These are phyloP conservation scores for Zootoca vivipara DNA, from an alignment of 2,113 vertebrate species.

Conservation along the genomic window DNA sequence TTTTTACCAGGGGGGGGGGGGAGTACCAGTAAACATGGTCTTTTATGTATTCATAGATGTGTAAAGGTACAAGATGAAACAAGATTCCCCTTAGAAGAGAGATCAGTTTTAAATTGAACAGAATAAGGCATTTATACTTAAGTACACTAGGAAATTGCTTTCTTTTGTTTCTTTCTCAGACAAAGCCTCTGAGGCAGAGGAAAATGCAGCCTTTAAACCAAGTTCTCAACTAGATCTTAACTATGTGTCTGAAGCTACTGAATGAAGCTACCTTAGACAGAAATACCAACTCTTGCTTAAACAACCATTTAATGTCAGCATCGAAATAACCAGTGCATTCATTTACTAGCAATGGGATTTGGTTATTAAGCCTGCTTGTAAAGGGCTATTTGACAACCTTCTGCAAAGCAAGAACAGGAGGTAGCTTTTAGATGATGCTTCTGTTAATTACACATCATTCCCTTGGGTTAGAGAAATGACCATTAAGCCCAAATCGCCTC, in stretches of 20 bases:
- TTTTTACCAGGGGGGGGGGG: neutral
- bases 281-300: neutral
- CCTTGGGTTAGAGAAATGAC: neutral
- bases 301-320: slow-evolving; percentile 1
- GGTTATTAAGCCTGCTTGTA: neutral
- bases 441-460: slow-evolving; percentile 6
- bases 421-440: neutral
- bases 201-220: neutral
- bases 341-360: neutral
- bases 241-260: accelerated
- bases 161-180: no score
- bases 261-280: neutral
- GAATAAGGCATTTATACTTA: neutral
- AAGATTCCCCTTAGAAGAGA: neutral
- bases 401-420: neutral
- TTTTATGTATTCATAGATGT: neutral
- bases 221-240: neutral
- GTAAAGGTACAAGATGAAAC: neutral
- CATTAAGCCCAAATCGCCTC: neutral
- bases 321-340: slow-evolving; percentile 31
- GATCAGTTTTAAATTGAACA: neutral
- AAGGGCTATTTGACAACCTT: neutral
- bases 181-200: neutral
- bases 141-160: neutral
- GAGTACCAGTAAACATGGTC: neutral